Conservation (phyloP, 2,888 invertebrate genomes). For the Nemotelus nigrinus region DNA sequence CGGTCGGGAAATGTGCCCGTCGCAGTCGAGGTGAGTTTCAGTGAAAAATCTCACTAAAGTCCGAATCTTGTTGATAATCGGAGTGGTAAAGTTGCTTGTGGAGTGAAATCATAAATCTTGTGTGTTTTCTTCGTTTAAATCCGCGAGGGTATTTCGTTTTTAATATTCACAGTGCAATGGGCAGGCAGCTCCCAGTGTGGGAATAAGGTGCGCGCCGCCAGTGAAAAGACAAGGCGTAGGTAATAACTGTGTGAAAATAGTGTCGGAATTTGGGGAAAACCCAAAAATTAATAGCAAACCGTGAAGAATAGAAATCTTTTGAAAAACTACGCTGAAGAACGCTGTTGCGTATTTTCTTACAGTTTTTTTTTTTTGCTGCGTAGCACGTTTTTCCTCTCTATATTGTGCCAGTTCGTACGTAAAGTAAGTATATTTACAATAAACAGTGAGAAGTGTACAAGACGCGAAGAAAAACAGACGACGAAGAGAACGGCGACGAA, state of each 20-base stretch:
- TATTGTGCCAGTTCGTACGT: not conserved
- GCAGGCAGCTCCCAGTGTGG: slow-evolving; percentile 4
- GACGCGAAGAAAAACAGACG: not conserved
- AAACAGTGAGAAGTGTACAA: slow-evolving; percentile 25
- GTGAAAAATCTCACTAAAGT: slow-evolving; percentile 10
- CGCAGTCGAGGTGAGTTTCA: not conserved
- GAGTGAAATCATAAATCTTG: slow-evolving; percentile 10
- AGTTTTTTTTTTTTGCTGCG: slow-evolving; percentile 17
- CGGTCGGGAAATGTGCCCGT: slow-evolving; percentile 28
- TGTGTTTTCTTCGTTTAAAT: not conserved
- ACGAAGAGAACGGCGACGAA: not conserved
- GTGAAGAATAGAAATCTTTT: not conserved
- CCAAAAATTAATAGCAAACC: not conserved
- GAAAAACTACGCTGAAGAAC: not conserved
- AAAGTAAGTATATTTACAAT: not conserved
- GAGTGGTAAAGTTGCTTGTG: not conserved
- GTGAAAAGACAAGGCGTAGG: not conserved
- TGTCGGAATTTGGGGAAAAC: not conserved
- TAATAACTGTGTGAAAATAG: not conserved
- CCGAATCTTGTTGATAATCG: not conserved
- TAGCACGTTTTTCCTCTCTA: slow-evolving; percentile 22
- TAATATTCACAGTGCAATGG: not conserved
- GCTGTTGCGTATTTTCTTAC: slow-evolving; percentile 22
- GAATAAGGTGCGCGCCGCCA: not conserved
- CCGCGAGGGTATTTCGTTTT: not conserved